These are phyloP conservation scores for Nestor notabilis DNA, from an alignment of 2,113 vertebrate species.

Conservation along the genomic window DNA sequence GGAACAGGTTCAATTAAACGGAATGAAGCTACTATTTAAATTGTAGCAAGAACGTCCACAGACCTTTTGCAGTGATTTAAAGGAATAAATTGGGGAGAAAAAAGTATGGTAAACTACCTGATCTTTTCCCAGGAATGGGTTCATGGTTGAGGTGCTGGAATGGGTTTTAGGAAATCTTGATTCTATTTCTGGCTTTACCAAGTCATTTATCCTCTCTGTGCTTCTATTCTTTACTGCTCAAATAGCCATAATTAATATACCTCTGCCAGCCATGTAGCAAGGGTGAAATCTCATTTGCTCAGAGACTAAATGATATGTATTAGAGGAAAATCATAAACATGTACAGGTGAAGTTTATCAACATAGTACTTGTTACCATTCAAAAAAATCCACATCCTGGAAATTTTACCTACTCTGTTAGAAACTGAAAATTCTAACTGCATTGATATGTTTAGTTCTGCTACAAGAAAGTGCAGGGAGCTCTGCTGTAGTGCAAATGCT, in stretches of 20 bases:
- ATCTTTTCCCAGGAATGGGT: background rate
- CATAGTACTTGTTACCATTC: background rate
- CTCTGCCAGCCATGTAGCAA: background rate
- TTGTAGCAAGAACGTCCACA: background rate
- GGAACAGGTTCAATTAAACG: constrained; percentile 6
- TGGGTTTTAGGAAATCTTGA: background rate
- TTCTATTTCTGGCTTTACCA: background rate
- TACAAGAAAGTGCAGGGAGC: background rate
- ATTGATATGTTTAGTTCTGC: background rate
- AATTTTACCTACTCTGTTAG: background rate
- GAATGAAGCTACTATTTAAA: constrained; percentile 1
- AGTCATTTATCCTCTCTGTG: background rate
- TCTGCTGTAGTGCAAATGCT: background rate
- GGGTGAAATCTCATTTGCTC: background rate
- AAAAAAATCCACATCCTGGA: background rate
- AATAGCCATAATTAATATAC: background rate
- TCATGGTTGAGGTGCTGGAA: background rate
- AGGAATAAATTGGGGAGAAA: background rate
- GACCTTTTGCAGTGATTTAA: background rate
- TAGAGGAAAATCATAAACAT: background rate
- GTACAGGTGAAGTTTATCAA: background rate
- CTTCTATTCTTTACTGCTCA: background rate
- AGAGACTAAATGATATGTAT: accelerated
- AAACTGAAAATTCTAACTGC: background rate
- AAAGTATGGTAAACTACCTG: background rate